A percentile compares a stretch with the other conserved stretches of the same genome.
These are phyloP conservation scores for Mythimna vitellina DNA, from an alignment of 2,888 invertebrate species.

Conservation along the genomic window DNA sequence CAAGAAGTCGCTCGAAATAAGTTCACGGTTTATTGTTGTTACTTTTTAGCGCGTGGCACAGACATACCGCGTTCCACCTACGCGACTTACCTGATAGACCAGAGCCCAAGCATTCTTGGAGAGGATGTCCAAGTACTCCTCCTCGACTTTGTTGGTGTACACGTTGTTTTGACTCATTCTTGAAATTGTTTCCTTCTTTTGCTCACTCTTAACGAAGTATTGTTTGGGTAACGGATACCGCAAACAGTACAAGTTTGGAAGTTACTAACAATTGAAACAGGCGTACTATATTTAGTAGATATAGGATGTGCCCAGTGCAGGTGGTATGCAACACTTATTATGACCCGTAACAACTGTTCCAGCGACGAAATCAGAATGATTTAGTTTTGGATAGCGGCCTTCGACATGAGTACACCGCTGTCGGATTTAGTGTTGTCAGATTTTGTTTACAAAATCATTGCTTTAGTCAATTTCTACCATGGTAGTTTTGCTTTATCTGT, in stretches of 20 bases:
- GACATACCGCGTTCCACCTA: conserved; percentile 70
- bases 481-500: conserved; percentile 25
- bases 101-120: conserved; percentile 93
- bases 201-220: conserved; percentile 59
- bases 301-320: conserved; percentile 22
- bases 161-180: conserved; percentile 66
- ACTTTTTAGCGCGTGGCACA: conserved; percentile 76
- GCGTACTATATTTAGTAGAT: conserved; percentile 12
- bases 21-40: conserved; percentile 51
- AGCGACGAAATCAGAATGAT: conserved; percentile 59
- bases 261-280: conserved; percentile 41
- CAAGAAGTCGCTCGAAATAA: conserved; percentile 29
- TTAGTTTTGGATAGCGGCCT: conserved; percentile 59
- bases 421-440: conserved; percentile 68
- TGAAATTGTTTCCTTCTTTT: conserved; percentile 48
- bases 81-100: conserved; percentile 92
- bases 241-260: conserved; percentile 56
- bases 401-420: conserved; percentile 68
- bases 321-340: conserved; percentile 30
- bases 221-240: conserved; percentile 63
- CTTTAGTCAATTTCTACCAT: conserved; percentile 38
- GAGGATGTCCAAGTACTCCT: conserved; percentile 93
- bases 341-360: conserved; percentile 45
- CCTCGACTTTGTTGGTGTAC: conserved; percentile 88
- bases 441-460: conserved; percentile 44